These are phyloP conservation scores for Leptinotarsa undecemlineata DNA, from an alignment of 1,140 invertebrate genomes.

Conservation along the genomic window DNA sequence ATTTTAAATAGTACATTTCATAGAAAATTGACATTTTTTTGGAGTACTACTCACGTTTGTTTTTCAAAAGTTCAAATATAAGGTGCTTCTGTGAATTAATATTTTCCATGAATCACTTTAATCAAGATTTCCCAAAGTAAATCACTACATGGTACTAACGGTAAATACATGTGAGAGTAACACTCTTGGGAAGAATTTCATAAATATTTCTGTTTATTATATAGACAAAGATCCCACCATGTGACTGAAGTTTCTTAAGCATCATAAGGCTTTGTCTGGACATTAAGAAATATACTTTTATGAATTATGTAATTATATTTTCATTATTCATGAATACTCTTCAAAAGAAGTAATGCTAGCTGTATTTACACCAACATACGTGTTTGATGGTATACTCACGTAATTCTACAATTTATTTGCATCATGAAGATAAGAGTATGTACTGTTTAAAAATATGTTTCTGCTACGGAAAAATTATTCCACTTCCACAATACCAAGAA, in stretches of 20 bases:
- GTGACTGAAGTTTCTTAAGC: not conserved
- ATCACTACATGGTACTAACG: constrained; percentile 1
- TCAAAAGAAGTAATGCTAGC: not conserved
- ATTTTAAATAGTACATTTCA: too few relatives aligned
- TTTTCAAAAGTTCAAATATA: too few relatives aligned
- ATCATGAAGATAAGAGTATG: not conserved
- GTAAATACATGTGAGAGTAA: constrained; percentile 15
- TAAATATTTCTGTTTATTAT: constrained; percentile 18
- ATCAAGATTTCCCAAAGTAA: constrained; percentile 20
- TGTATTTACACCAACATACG: constrained; percentile 3
- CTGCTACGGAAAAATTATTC: not conserved
- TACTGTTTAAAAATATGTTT: constrained; percentile 9
- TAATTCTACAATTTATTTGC: constrained; percentile 1
- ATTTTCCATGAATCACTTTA: not conserved
- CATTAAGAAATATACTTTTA: constrained; percentile 15
- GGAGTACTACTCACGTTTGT: too few relatives aligned
- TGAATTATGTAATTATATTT: constrained; percentile 18
- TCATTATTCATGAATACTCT: not conserved
- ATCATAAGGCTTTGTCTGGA: constrained; percentile 16
- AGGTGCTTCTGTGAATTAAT: not conserved
- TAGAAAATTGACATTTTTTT: too few relatives aligned
- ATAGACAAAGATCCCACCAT: constrained; percentile 14
- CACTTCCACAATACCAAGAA: not conserved
- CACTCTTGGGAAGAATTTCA: constrained; percentile 20
- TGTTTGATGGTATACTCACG: not conserved